Evolutionary conservation across 2,888 invertebrate species (phyloP), one percentile per base, ranked within the genome.

Genomic region (Meghimatium bilineatum): DNA sequence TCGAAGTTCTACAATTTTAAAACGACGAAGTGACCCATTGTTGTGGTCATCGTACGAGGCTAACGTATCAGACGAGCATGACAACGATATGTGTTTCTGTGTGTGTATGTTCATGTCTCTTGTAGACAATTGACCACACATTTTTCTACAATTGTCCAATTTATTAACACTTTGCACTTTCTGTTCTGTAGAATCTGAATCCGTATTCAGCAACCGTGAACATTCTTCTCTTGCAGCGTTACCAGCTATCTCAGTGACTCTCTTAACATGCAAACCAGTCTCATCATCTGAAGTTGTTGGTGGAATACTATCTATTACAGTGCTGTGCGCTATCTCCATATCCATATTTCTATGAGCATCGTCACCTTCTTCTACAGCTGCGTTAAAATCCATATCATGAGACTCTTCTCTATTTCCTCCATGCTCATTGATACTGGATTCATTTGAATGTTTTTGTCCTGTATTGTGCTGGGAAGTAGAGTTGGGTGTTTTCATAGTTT

Each of bases 401-500:
- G 76, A 76, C 8, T 44, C 60, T 0, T 83, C 83, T 63, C 49
- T 83, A n/a, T 72, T 23, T n/a, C 80, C 75, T 26, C 83, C 81
- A 34, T 86, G 86, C 5, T 87, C 86, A 10, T 89, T 91, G 66
- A 91, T 84, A 56, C 88, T 88, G 26, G 90, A 89, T 38, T 87
- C 86, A 5, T 85, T 88, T 23, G 89, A 89, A 72, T 89, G 87
- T 44, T 88, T 88, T 56, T 83, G 83, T 56, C 86, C 85, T 17
- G 78, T 52, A 44, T 82, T 88, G 20, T 76, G 80, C 0, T 72
- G 69, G 6, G 77, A 49, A 0, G 69, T 14, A 20, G 83, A 72
- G 23, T 32, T 52, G 0, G 86, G 85, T 23, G 72, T 67, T 67
- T 85, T 85, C 6, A 74, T 88, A 52, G 88, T 89, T 82, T 98